Base-by-base conservation (phyloP, 1,140 invertebrate species). In the Drosophila bipectinata region DNA sequence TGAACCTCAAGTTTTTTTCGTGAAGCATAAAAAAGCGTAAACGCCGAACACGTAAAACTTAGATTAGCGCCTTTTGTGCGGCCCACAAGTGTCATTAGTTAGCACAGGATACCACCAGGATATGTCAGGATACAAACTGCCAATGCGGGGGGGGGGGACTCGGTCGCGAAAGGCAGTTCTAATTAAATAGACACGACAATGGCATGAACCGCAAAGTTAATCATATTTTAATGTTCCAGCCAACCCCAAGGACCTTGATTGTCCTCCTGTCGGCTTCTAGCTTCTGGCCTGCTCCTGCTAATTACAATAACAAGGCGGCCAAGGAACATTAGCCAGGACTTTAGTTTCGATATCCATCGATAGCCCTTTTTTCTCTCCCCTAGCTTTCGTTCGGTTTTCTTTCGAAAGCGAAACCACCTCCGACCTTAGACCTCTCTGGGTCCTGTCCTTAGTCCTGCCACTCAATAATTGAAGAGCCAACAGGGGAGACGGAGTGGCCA, bases 141-240 rank as follows among this genome's bases (percentile, higher is more conserved):
- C 26, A 28, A 28, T 28, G 18, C 18, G 18, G 18, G 18, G 18
- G 26, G 26, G 6, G 26, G 5, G 26, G 34, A 8, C 28, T 30
- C n/a, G 47, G 45, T 68, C 41, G 45, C 52, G 45, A 55, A 61
- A 59, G 32, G 51, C 60, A 49, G 39, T 85, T 80, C 67, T 84
- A 84, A 84, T 84, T 84, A 85, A 84, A 84, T 85, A 84, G 81
- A 84, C 81, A 84, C 81, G 77, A 85, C 81, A 85, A 73, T 79
- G 81, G 67, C 66, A 80, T 64, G 82, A 80, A 76, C 77, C 72
- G 72, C 62, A 84, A 80, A 84, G 81, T 84, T 84, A 84, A 84
- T 84, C 82, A 84, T 84, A 84, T 84, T 85, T 84, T 84, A 84
- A 84, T 84, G 81, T 63, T 63, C 77, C 59, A 80, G 62, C 77